phyloP scores from a whole-genome alignment of 2,113 vertebrate genomes.

The Chaetodon trifascialis region DNA sequence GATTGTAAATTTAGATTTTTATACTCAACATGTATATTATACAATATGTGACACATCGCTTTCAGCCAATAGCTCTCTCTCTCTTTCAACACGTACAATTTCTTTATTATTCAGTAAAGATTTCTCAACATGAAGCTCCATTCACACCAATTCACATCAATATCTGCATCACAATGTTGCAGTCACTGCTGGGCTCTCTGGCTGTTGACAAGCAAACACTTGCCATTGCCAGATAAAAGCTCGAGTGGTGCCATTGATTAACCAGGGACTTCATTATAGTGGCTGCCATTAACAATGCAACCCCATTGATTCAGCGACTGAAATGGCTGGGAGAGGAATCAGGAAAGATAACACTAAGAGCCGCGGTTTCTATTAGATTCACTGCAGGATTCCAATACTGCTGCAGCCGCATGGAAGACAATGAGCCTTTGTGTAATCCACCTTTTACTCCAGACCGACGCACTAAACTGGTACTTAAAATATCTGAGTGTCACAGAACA shows the following conservation, averaged over 20 bases:
- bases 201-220: slow-evolving; percentile 76
- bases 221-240: slow-evolving; percentile 78
- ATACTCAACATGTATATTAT: background rate
- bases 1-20: slow-evolving; percentile 7
- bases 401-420: slow-evolving; percentile 61
- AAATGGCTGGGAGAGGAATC: slow-evolving; percentile 74
- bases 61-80: background rate
- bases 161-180: slow-evolving; percentile 60
- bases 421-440: slow-evolving; percentile 58
- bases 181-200: slow-evolving; percentile 34
- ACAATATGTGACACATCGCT: background rate
- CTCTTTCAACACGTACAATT: background rate
- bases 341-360: slow-evolving; percentile 71
- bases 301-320: slow-evolving; percentile 75
- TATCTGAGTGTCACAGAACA: slow-evolving; percentile 57
- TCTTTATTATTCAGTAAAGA: slow-evolving; percentile 32
- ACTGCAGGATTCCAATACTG: slow-evolving; percentile 62
- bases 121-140: slow-evolving; percentile 18
- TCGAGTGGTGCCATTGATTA: slow-evolving; percentile 80
- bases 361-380: slow-evolving; percentile 64
- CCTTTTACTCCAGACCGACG: slow-evolving; percentile 38
- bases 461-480: slow-evolving; percentile 63
- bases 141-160: slow-evolving; percentile 43
- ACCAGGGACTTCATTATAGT: slow-evolving; percentile 79
- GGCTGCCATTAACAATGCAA: slow-evolving; percentile 80